These are phyloP conservation scores for Isurus oxyrinchus DNA, from an alignment of 2,113 vertebrate genomes.

Conservation along the genomic window DNA sequence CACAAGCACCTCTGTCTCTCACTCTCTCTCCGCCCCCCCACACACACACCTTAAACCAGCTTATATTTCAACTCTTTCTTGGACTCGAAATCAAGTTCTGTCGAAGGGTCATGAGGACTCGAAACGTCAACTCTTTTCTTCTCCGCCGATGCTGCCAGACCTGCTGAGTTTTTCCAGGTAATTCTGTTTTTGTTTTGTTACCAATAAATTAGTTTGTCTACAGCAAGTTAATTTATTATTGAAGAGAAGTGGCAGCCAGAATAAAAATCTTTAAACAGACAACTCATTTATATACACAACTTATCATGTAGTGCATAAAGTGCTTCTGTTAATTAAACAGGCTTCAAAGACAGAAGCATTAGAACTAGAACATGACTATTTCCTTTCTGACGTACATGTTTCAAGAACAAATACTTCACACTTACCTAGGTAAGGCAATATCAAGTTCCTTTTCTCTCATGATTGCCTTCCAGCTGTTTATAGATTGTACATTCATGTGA, in stretches of 20 bases:
- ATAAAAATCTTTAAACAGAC: background rate
- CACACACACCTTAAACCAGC: no score
- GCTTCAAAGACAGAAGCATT: background rate
- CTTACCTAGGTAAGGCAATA: slow-evolving; percentile 84
- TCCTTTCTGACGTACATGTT: background rate
- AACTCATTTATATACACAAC: background rate
- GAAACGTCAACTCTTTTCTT: no score
- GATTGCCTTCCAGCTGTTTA: slow-evolving; percentile 75
- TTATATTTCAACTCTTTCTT: no score
- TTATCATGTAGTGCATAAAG: background rate
- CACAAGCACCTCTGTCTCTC: no score
- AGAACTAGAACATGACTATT: background rate
- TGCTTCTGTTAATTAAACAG: background rate
- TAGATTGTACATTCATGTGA: slow-evolving; percentile 79
- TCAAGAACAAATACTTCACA: slow-evolving; percentile 17
- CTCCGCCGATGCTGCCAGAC: no score
- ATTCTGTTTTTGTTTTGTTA: no score
- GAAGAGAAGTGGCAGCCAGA: background rate
- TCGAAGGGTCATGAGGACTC: no score
- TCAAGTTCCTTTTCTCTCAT: slow-evolving; percentile 77
- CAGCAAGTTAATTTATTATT: background rate
- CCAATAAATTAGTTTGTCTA: background rate
- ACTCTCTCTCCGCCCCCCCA: no score
- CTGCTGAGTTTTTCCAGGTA: no score
- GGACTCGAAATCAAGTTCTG: no score